Base-by-base conservation (phyloP, 2,888 invertebrate species). In the Synergus itoensis region DNA sequence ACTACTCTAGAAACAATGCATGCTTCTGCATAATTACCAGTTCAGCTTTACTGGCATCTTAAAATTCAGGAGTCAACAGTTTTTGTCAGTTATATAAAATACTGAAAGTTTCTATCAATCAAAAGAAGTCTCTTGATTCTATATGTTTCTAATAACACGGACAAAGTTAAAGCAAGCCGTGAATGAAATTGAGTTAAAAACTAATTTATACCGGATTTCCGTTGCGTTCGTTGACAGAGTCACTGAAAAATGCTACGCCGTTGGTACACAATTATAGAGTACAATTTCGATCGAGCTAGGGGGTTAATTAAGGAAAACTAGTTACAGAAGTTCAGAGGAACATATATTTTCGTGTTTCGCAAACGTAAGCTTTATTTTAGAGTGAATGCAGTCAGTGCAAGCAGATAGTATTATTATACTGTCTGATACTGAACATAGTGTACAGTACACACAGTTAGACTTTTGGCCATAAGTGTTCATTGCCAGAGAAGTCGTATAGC, bases 241-340 rank as follows among this genome's bases (percentile, higher is more conserved):
- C 53, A n/a, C 9, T 53, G n/a, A 53, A 53, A 53, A 53, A 53
- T 53, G 53, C 8, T 53, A n/a, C n/a, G 53, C 53, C 8, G 53
- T 53, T n/a, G 9, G n/a, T 65, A 41, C 18, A 1, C 65, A 65
- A 43, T 65, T 65, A 41, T 18, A 65, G 41, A 65, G 65, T 65
- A 21, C 45, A 45, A 67, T 67, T 53, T 53, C 53, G n/a, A 45
- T 67, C 18, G 21, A 67, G 67, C 53, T 67, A 7, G 14, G 45
- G 21, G 67, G 67, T 67, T 67, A 45, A 67, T 67, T 67, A 45
- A 21, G 43, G 45, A 67, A 45, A 67, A 67, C 67, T 67, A 45
- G 67, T 67, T 67, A 67, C 14, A 41, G 45, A 67, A 67, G 67
- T 67, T 67, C 12, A 12, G 21, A 18, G 16, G 7, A 67, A 67